These are phyloP conservation scores for Seladonia tumulorum DNA, from an alignment of 2,888 invertebrate genomes.

Conservation along the genomic window DNA sequence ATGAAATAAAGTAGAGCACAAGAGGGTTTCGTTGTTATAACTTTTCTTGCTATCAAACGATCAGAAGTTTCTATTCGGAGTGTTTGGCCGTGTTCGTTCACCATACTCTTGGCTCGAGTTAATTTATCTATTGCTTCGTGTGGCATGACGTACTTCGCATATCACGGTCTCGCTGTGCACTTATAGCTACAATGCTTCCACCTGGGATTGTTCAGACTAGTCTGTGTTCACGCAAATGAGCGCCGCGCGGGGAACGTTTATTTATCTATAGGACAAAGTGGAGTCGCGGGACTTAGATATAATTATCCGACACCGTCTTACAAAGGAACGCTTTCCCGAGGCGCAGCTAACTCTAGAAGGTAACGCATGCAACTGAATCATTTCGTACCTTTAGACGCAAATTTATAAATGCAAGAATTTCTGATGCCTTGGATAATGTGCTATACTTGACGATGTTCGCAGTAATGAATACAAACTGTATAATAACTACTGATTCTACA, in stretches of 20 bases:
- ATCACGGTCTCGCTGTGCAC: conserved; percentile 25
- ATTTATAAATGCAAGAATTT: background rate
- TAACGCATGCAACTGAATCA: background rate
- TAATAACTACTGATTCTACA: background rate
- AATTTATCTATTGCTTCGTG: conserved; percentile 53
- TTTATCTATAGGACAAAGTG: conserved; percentile 49
- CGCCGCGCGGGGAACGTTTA: conserved; percentile 26
- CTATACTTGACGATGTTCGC: background rate
- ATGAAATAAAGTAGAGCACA: no score
- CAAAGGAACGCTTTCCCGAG: conserved; percentile 52
- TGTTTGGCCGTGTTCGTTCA: conserved; percentile 18
- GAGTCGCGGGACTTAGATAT: conserved; percentile 48
- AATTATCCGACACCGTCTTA: conserved; percentile 60
- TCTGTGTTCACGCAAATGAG: background rate
- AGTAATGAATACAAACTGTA: background rate
- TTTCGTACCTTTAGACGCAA: background rate
- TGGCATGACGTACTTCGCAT: conserved; percentile 35
- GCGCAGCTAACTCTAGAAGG: conserved; percentile 26
- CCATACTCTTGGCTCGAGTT: conserved; percentile 35
- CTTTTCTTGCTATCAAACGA: conserved; percentile 12
- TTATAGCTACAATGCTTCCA: conserved; percentile 38
- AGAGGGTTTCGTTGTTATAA: conserved; percentile 4
- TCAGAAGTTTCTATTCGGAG: conserved; percentile 1
- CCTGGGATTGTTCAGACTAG: conserved; percentile 31
- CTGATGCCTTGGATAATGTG: background rate